phyloP scores from a whole-genome alignment of 2,797 vertebrate genomes.

The Odontamblyopus lacepedii region DNA sequence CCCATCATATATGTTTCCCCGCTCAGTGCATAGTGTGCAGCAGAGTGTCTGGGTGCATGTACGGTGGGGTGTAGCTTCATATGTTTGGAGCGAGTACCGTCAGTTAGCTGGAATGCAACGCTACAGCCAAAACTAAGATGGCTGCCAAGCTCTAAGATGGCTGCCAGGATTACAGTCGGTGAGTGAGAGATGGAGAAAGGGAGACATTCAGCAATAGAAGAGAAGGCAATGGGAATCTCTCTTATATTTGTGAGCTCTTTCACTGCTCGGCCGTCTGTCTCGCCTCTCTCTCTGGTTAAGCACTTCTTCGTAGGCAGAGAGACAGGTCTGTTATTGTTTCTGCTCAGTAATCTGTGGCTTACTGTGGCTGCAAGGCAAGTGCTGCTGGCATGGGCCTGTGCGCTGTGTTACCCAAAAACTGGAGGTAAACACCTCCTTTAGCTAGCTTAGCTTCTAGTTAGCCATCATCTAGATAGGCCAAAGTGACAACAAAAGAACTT shows the following conservation, averaged over 20 bases:
- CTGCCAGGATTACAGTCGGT: constrained; percentile 85
- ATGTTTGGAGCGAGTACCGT: constrained; percentile 78
- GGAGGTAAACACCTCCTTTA: constrained; percentile 76
- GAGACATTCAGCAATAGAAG: constrained; percentile 59
- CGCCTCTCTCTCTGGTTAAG: constrained; percentile 65
- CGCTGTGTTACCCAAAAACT: constrained; percentile 75
- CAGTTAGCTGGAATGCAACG: constrained; percentile 83
- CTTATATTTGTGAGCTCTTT: constrained; percentile 59
- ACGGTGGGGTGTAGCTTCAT: constrained; percentile 59
- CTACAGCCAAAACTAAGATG: constrained; percentile 91
- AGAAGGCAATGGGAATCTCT: constrained; percentile 55
- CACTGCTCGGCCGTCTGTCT: constrained; percentile 56
- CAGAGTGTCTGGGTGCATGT: constrained; percentile 60
- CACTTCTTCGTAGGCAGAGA: constrained; percentile 72
- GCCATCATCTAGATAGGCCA: constrained; percentile 18
- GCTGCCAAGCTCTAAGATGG: constrained; percentile 96
- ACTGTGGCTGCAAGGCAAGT: constrained; percentile 77
- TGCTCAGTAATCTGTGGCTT: constrained; percentile 79
- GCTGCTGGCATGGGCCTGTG: constrained; percentile 72
- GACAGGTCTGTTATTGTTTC: constrained; percentile 81
- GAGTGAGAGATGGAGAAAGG: constrained; percentile 66
- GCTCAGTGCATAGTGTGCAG: constrained; percentile 55
- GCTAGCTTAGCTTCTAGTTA: constrained; percentile 47
- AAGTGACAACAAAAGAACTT: no score
- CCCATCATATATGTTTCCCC: constrained; percentile 72